Percentiles rank a stretch among this genome's conserved stretches.
phyloP scores from a whole-genome alignment of 1,140 invertebrate species.

The Sweltsa coloradensis region DNA sequence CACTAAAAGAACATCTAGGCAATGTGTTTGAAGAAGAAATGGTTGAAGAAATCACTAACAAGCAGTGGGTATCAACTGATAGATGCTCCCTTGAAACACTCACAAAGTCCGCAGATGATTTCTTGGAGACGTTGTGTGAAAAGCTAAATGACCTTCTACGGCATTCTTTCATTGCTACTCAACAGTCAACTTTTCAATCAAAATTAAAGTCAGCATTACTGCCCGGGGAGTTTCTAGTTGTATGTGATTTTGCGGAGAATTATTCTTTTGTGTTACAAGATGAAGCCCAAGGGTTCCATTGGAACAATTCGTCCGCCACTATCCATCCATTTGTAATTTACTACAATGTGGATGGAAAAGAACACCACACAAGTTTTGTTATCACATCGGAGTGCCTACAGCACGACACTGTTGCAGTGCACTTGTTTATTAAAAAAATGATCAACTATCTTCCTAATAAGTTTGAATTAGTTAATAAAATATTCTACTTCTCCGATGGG shows the following conservation, averaged over 20 bases:
- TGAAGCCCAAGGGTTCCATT: conserved; percentile 20
- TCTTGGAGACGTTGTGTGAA: conserved; percentile 8
- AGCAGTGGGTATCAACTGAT: conserved; percentile 9
- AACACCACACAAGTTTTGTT: conserved; percentile 5
- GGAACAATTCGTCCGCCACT: conserved; percentile 19
- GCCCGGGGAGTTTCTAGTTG: conserved; percentile 10
- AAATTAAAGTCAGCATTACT: conserved; percentile 12
- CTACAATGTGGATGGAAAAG: conserved; percentile 14
- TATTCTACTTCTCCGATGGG: too few relatives aligned
- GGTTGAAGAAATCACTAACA: conserved; percentile 5
- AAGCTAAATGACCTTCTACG: conserved; percentile 7
- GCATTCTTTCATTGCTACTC: conserved; percentile 11
- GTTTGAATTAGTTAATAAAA: too few relatives aligned
- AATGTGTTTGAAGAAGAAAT: conserved; percentile 4
- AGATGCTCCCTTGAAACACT: conserved; percentile 7
- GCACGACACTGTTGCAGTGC: conserved; percentile 16
- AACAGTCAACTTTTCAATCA: conserved; percentile 7
- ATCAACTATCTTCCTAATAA: too few relatives aligned
- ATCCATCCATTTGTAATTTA: too few relatives aligned
- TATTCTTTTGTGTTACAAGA: conserved; percentile 21
- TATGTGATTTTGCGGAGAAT: conserved; percentile 22
- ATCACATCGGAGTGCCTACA: conserved; percentile 15
- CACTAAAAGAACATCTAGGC: background rate
- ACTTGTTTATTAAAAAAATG: too few relatives aligned
- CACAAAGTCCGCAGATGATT: conserved; percentile 11